These are phyloP conservation scores for Spodoptera frugiperda DNA, from an alignment of 1,140 invertebrate species.

Conservation along the genomic window DNA sequence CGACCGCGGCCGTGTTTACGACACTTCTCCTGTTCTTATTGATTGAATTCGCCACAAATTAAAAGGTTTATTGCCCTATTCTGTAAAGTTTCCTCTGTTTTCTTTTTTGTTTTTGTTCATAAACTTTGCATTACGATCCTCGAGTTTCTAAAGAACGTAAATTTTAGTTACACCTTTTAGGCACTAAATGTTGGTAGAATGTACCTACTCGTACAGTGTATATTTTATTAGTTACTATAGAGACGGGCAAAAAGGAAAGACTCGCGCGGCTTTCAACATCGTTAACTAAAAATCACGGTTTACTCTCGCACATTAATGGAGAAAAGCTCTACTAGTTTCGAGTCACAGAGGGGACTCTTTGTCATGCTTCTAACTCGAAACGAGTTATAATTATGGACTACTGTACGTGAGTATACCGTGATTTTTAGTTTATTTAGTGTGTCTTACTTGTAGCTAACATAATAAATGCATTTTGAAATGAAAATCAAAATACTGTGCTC, in stretches of 20 bases:
- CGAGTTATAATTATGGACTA: no score
- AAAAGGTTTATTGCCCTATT: constrained; percentile 63
- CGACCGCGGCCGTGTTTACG: constrained; percentile 63
- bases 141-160: constrained; percentile 25
- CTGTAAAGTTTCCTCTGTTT: constrained; percentile 12
- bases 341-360: no score
- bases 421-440: no score
- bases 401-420: no score
- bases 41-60: constrained; percentile 74
- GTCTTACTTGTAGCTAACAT: no score
- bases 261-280: not conserved
- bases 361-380: no score
- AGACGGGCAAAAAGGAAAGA: constrained; percentile 1
- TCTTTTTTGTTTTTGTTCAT: constrained; percentile 18
- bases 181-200: constrained; percentile 5
- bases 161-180: constrained; percentile 24
- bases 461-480: constrained; percentile 37
- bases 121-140: constrained; percentile 24
- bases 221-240: constrained; percentile 9
- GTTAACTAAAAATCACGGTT: no score
- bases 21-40: constrained; percentile 66
- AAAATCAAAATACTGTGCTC: constrained; percentile 67
- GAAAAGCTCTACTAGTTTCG: no score
- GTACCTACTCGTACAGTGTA: not conserved
- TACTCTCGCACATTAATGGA: no score